Evolutionary conservation across 2,888 invertebrate genomes (phyloP).

Genomic region (Acholoe squamosa): DNA sequence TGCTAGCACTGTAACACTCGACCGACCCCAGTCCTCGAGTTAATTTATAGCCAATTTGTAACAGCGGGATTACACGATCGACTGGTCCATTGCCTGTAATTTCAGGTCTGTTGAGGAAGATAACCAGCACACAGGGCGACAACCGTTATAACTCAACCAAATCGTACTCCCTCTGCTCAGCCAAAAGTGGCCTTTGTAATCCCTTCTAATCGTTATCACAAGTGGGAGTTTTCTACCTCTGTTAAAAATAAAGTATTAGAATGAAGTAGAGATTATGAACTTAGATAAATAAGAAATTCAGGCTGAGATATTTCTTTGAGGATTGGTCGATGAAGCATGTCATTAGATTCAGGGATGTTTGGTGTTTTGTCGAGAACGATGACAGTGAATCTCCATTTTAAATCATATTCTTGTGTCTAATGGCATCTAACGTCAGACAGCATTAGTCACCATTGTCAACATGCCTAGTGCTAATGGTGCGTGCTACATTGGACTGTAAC

Average conservation of each 20-base stretch:
- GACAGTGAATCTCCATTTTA: not conserved
- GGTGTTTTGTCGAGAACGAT: not conserved
- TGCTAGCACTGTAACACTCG: not conserved
- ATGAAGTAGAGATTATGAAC: not conserved
- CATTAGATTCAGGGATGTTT: not conserved
- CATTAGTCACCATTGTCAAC: not conserved
- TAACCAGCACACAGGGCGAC: not conserved
- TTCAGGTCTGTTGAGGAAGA: not conserved
- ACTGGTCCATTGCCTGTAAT: constrained; percentile 14
- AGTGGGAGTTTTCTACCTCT: not conserved
- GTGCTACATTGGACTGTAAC: not conserved
- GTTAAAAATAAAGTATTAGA: not conserved
- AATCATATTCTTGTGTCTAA: not conserved
- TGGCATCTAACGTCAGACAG: not conserved
- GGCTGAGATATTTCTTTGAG: not conserved
- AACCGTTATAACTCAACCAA: not conserved
- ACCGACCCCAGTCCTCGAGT: not conserved
- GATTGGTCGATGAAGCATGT: not conserved
- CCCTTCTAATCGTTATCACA: constrained; percentile 12
- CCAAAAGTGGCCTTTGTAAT: not conserved
- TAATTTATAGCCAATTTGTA: constrained; percentile 37
- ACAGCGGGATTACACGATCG: constrained; percentile 24
- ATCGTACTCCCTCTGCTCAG: not conserved
- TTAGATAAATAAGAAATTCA: no score
- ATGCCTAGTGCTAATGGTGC: not conserved